A percentile compares a stretch with the other conserved stretches of the same genome.
Conservation (phyloP, 2,113 vertebrate species). For the Aphyosemion australe region DNA sequence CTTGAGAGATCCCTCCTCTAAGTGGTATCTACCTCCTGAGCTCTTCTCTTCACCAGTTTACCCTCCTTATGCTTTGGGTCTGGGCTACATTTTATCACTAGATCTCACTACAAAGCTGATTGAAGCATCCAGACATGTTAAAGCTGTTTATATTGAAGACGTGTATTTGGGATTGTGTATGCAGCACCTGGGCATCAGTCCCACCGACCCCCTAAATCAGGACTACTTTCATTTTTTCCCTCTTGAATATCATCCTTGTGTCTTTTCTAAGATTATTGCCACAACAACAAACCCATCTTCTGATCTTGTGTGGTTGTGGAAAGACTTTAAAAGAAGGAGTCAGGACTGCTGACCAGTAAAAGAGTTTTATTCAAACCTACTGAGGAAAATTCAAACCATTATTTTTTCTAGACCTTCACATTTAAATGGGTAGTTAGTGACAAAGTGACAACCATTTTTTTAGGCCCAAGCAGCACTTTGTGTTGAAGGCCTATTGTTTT, state of each 20-base stretch:
- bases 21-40: conserved; percentile 74
- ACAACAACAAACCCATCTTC: neutral
- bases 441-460: too few species aligned
- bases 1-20: neutral
- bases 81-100: conserved; percentile 77
- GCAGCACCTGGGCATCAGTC: conserved; percentile 48
- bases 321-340: conserved; percentile 41
- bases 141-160: conserved; percentile 80
- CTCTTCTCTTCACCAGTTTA: conserved; percentile 38
- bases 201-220: neutral
- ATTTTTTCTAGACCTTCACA: too few species aligned
- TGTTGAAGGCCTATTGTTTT: too few species aligned
- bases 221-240: conserved; percentile 39
- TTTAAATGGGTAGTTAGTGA: too few species aligned
- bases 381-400: too few species aligned
- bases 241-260: conserved; percentile 45
- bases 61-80: conserved; percentile 72
- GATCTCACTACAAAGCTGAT: conserved; percentile 64
- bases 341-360: too few species aligned
- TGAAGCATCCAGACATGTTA: conserved; percentile 52
- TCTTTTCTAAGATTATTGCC: conserved; percentile 54
- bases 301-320: conserved; percentile 49
- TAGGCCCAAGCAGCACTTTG: too few species aligned
- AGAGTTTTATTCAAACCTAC: too few species aligned
- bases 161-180: conserved; percentile 76